These are phyloP conservation scores for Silurus glanis DNA, from an alignment of 2,113 vertebrate species.

Conservation along the genomic window DNA sequence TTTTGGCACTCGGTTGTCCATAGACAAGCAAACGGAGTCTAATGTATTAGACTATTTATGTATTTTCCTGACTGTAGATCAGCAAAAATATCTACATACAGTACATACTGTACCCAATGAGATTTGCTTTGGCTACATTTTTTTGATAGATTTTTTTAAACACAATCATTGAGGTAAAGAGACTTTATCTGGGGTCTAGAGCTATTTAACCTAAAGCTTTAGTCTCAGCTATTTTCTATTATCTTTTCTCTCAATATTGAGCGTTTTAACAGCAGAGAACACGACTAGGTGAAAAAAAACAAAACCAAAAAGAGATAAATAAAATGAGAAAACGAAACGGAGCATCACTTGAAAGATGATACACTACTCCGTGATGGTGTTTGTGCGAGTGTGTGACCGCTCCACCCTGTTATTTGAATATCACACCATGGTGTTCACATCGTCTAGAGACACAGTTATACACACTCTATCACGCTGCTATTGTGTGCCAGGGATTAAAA, in stretches of 20 bases:
- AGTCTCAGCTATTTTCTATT: neutral
- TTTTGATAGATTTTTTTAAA: neutral
- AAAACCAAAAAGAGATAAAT: neutral
- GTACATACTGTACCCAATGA: neutral
- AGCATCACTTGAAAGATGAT: neutral
- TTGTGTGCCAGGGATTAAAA: neutral
- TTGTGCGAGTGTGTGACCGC: neutral
- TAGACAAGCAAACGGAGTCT: neutral
- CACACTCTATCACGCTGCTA: neutral
- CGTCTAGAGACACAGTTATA: neutral
- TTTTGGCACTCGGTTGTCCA: neutral
- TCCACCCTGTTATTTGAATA: conserved; percentile 1
- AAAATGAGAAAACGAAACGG: neutral
- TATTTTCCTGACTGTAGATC: neutral
- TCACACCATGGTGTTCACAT: neutral
- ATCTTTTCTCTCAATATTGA: neutral
- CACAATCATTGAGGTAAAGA: neutral
- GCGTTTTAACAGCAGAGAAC: neutral
- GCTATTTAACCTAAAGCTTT: neutral
- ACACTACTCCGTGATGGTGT: neutral
- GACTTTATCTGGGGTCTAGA: neutral
- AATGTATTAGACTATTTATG: neutral
- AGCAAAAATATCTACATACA: neutral
- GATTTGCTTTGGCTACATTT: neutral
- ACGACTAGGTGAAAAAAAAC: neutral